A percentile compares a stretch with the other conserved stretches of the same genome.
Evolutionary conservation across 1,140 invertebrate species (phyloP).

Genomic region (Eumeta japonica): DNA sequence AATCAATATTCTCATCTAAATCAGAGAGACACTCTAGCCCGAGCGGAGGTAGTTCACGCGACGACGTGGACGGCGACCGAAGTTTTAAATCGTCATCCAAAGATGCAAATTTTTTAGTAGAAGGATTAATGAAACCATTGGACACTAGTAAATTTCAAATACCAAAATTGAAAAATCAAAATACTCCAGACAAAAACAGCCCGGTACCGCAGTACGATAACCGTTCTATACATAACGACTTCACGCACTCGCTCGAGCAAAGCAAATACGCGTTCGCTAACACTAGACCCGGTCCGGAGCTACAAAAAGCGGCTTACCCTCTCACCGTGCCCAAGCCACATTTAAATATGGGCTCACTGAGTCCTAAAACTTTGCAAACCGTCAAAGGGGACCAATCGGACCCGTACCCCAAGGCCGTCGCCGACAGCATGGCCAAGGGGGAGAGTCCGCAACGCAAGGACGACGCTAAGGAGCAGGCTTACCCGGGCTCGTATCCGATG

Average conservation of each 20-base stretch:
- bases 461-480: slow-evolving; percentile 33
- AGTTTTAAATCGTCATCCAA: slow-evolving; percentile 58
- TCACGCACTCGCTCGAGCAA: slow-evolving; percentile 36
- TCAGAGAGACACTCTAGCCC: slow-evolving; percentile 67
- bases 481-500: slow-evolving; percentile 32
- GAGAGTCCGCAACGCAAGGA: slow-evolving; percentile 44
- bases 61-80: slow-evolving; percentile 64
- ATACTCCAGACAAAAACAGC: slow-evolving; percentile 44
- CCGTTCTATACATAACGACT: slow-evolving; percentile 46
- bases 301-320: slow-evolving; percentile 43
- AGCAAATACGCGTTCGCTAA: slow-evolving; percentile 42
- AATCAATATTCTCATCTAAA: slow-evolving; percentile 67
- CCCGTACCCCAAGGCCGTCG: slow-evolving; percentile 33
- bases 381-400: slow-evolving; percentile 32
- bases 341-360: slow-evolving; percentile 41
- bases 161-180: slow-evolving; percentile 66
- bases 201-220: slow-evolving; percentile 42
- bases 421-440: slow-evolving; percentile 38
- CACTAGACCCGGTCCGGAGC: slow-evolving; percentile 23
- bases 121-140: slow-evolving; percentile 73
- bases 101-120: slow-evolving; percentile 63
- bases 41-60: slow-evolving; percentile 53
- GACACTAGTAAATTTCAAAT: slow-evolving; percentile 83
- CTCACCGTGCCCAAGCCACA: slow-evolving; percentile 47
- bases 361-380: slow-evolving; percentile 36